phyloP scores from a whole-genome alignment of 2,113 vertebrate genomes.

The Mustela lutreola region DNA sequence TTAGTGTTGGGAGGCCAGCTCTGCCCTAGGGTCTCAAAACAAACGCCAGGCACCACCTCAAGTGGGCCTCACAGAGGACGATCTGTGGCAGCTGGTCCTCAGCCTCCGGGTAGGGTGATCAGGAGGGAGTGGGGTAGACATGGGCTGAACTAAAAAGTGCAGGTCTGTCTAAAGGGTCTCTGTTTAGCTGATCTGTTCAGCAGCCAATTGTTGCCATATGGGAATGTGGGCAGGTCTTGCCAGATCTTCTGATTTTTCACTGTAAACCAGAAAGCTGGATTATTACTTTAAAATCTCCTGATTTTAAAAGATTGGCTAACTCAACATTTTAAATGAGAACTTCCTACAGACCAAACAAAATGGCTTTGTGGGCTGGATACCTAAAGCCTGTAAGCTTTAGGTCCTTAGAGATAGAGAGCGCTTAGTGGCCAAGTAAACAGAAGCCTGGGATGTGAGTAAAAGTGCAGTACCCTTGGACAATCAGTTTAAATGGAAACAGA shows the following conservation, averaged over 20 bases:
- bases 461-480: background rate
- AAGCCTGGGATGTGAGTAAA: background rate
- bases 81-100: background rate
- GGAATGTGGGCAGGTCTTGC: background rate
- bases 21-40: background rate
- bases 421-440: background rate
- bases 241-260: slow-evolving; percentile 61
- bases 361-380: slow-evolving; percentile 38
- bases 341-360: slow-evolving; percentile 64
- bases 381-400: background rate
- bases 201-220: background rate
- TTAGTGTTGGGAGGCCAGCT: background rate
- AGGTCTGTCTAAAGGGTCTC: background rate
- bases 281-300: slow-evolving; percentile 63
- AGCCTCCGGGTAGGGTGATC: background rate
- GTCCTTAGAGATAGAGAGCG: background rate
- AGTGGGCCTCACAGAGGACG: background rate
- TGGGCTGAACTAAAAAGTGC: background rate
- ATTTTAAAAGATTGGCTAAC: slow-evolving; percentile 61
- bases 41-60: background rate
- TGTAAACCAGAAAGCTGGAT: slow-evolving; percentile 67
- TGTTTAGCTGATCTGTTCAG: background rate
- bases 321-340: slow-evolving; percentile 59
- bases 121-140: background rate
- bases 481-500: background rate